Evolutionary conservation across 2,797 vertebrate species (phyloP), one percentile per base, ranked within the genome.

Genomic region (Clarias fuscus): DNA sequence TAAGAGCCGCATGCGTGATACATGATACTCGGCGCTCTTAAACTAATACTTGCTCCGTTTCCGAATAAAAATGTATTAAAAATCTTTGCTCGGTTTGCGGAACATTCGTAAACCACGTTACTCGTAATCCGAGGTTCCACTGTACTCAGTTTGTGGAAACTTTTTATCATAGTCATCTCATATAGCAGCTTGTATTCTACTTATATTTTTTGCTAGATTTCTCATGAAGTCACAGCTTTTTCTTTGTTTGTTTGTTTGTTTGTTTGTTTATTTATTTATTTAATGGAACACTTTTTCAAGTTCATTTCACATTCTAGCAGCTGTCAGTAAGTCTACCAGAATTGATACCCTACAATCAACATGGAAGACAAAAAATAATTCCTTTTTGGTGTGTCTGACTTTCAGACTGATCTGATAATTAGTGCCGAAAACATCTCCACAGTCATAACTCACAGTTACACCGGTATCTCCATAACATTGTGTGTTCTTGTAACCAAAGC

Each of bases 401-500:
- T 73, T 86, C 68, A 75, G 56, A 81, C 37, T 64, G 56, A 18
- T 65, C 53, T 65, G 40, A 61, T 86, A 72, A 82, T 67, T 75
- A 82, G 22, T 65, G 27, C 27, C 67, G n/a, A 65, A 40, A 11
- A 18, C 24, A 56, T 79, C 67, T 53, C 11, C 30, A 58, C 59
- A 18, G 20, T 48, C 15, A 48, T 11, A 30, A 27, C 62, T 8
- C 30, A 65, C 58, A 82, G 61, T 20, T 64, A 75, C 22, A 40
- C 27, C 10, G 17, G 48, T 24, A 73, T 37, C 13, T 75, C 61
- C 59, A 65, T 40, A 68, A 43, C 15, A 4, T 43, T 40, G n/a
- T 37, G 58, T 8, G 20, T 70, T 86, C 65, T 83, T 14, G 56
- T 75, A 48, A 33, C 53, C 81, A 87, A n/a, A 68, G n/a, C 81